phyloP scores from a whole-genome alignment of 23 tunicate species.

The Aplidium turbinatum region DNA sequence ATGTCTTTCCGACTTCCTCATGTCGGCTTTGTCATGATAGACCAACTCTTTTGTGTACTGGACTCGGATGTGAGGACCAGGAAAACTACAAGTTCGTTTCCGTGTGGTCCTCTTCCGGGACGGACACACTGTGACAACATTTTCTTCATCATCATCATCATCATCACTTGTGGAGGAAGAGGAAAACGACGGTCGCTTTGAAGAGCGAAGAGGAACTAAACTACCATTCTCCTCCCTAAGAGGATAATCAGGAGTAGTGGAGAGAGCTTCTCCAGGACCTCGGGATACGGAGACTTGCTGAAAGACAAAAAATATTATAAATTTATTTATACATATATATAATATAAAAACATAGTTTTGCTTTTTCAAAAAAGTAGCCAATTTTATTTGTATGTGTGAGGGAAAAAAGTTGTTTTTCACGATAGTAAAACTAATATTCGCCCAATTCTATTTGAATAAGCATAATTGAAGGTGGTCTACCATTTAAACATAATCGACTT shows the following conservation, averaged over 20 bases:
- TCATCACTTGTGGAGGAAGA: background rate
- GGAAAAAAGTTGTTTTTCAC: too few species aligned
- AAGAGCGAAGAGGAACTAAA: too few species aligned
- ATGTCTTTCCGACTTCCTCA: conserved; percentile 6
- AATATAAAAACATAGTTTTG: too few species aligned
- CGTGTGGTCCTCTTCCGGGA: conserved; percentile 15
- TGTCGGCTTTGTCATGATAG: conserved; percentile 36
- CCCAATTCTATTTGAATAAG: too few species aligned
- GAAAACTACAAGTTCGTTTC: conserved; percentile 52
- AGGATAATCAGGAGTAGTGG: conserved; percentile 74
- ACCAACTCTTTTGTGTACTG: conserved; percentile 25
- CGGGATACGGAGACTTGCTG: conserved; percentile 31
- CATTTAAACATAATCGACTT: too few species aligned
- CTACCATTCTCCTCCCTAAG: background rate
- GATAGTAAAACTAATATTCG: too few species aligned
- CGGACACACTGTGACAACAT: conserved; percentile 11
- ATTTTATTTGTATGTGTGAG: too few species aligned
- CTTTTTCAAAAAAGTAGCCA: too few species aligned
- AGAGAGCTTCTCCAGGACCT: conserved; percentile 50
- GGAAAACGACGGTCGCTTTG: too few species aligned
- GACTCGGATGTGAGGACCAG: conserved; percentile 43
- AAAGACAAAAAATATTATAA: background rate
- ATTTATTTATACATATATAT: too few species aligned
- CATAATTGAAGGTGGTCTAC: too few species aligned
- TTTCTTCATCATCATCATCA: conserved; percentile 24